Base-by-base conservation (phyloP, 92 coral and sea anemone species). In the Zoanthus sansibaricus region DNA sequence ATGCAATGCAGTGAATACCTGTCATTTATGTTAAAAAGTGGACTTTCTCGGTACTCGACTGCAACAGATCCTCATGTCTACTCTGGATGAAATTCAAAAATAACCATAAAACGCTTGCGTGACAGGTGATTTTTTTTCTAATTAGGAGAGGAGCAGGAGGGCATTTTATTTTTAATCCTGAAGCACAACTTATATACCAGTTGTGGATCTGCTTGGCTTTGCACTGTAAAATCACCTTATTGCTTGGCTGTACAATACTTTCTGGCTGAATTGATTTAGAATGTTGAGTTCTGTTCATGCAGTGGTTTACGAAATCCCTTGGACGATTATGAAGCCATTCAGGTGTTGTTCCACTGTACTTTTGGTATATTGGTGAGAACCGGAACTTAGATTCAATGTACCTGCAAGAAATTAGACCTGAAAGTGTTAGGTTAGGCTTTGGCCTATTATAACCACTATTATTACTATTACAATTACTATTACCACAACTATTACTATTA, bases 41-140 rank as follows among this genome's bases (percentile, higher is more conserved):
- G 87, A 56, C 77, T 14, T 46, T 83, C 66, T 9, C 61, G 9
- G 69, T 83, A 71, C 10, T 71, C 61, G 15, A n/a, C 45, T 21
- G 87, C 6, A 71, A 83, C 49, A 15, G 87, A 68, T 20, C 48
- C 51, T 79, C 87, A 83, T 17, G 61, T 72, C 87, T 68, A 83
- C 68, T 45, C 30, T 45, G 59, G 67, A 31, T 37, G 71, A 58
- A 42, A 55, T 42, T 55, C n/a, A 46, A 83, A 83, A 51, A 83
- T 72, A 16, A 79, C 87, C 18, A 83, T 46, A 55, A 83, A 83
- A 45, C 71, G 87, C 87, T 83, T 83, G 61, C 87, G 49, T 25
- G 87, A 79, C 16, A 71, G 51, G 78, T 83, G 87, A 16, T 16
- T 83, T 83, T 72, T 71, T 56, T 71, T 45, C 87, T 25, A 25